These are phyloP conservation scores for Catharus minimus DNA, from an alignment of 2,113 vertebrate species.

Conservation along the genomic window DNA sequence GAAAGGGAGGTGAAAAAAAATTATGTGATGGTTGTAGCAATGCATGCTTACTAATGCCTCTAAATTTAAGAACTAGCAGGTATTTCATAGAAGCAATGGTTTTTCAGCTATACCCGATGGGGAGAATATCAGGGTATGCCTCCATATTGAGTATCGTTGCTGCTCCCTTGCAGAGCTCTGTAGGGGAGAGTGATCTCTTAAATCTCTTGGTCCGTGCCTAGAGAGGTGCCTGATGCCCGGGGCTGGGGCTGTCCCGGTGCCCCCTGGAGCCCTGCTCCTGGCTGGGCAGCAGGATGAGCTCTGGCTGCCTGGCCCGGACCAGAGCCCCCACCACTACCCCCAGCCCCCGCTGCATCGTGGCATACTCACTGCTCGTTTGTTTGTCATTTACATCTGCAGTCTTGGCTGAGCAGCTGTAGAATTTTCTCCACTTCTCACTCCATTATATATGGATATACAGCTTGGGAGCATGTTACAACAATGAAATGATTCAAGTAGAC, in stretches of 20 bases:
- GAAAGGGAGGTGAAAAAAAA: background rate
- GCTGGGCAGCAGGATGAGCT: background rate
- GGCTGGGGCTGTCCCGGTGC: background rate
- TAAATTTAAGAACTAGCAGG: background rate
- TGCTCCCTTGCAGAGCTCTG: background rate
- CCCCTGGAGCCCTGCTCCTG: background rate
- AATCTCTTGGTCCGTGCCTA: background rate
- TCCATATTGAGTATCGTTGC: background rate
- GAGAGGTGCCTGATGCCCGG: rapidly evolving
- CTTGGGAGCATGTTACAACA: background rate
- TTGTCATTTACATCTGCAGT: background rate
- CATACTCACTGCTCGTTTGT: background rate
- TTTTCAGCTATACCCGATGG: background rate
- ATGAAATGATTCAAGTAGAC: background rate
- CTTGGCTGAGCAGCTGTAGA: background rate
- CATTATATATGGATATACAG: background rate
- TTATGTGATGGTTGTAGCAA: background rate
- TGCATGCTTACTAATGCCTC: background rate
- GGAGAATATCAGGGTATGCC: background rate
- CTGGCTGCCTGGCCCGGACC: rapidly evolving
- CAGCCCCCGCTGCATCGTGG: background rate
- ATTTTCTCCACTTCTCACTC: background rate
- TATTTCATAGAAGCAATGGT: background rate
- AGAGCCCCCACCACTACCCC: background rate
- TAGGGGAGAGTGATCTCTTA: background rate